These are phyloP conservation scores for Tetheella fluctuosa DNA, from an alignment of 2,888 invertebrate genomes.

Conservation along the genomic window DNA sequence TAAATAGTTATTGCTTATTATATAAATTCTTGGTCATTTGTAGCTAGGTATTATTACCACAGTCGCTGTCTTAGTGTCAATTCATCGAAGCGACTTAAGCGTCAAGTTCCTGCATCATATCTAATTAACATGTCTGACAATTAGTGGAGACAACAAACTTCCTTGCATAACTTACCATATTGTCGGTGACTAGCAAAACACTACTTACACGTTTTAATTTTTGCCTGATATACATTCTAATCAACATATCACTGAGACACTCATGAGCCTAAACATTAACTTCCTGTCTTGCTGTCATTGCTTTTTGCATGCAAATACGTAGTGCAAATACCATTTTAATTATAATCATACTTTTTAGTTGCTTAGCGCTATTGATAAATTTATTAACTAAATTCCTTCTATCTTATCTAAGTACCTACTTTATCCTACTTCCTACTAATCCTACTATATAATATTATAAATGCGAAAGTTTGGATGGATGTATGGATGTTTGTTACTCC, in stretches of 20 bases:
- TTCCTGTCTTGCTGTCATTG: background rate
- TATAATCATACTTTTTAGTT: background rate
- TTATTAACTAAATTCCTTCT: background rate
- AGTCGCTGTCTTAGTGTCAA: conserved; percentile 20
- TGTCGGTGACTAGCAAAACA: conserved; percentile 65
- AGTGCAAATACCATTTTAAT: background rate
- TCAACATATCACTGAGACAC: background rate
- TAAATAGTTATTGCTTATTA: too few relatives aligned
- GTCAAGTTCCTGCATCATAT: conserved; percentile 20
- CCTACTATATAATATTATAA: too few relatives aligned
- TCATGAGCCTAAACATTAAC: background rate
- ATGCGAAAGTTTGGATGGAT: too few relatives aligned
- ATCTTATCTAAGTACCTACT: background rate
- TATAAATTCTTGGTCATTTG: too few relatives aligned
- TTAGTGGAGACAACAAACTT: conserved; percentile 22
- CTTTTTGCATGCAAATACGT: conserved; percentile 1
- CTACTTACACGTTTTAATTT: conserved; percentile 32
- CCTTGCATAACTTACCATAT: conserved; percentile 59
- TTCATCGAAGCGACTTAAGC: conserved; percentile 19
- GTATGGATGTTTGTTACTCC: too few relatives aligned
- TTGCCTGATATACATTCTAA: conserved; percentile 9
- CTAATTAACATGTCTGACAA: conserved; percentile 29
- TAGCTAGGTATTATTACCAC: background rate
- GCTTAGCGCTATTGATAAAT: background rate
- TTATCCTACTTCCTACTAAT: too few relatives aligned